Evolutionary conservation across 2,888 invertebrate genomes (phyloP), one percentile per base, ranked within the genome.

Genomic region (Drosophila conformis): DNA sequence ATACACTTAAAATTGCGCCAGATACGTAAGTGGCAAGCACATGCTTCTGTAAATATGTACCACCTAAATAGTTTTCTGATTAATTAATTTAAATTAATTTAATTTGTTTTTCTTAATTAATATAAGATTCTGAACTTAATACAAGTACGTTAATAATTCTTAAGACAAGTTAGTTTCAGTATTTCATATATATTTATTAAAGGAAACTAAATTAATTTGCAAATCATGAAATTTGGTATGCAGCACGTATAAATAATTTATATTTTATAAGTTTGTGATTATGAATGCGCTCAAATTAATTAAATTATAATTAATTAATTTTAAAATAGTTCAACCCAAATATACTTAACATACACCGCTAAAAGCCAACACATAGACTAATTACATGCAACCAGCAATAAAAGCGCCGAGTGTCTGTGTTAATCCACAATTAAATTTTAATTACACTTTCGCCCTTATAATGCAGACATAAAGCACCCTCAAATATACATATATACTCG

Each of bases 391-490:
- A 54, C 25, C 25, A 33, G 6, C n/a, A n/a, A 35, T 21, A 27
- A 38, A 33, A 27, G 18, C 21, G 10, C 1, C 15, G n/a, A 21
- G 49, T 52, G 40, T 60, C 31, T 31, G 33, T 33, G 52, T 54
- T 31, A 65, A 62, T 49, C 31, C 33, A n/a, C 10, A 46, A 31
- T 42, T 13, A 29, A 49, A 58, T 58, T 58, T 53, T 40, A 58
- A 73, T 60, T 60, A 46, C 61, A 13, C 31, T 59, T 38, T 42
- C 25, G 15, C 10, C n/a, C 3, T 21, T 38, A 52, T 42, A 62
- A 71, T 66, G 33, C 21, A 76, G 58, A 29, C 51, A 73, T 74
- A 62, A 67, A 67, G 18, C 54, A 13, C 36, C 13, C 36, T 8
- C 46, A 15, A 46, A 46, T 25, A 25, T 25, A 53, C 31, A 8